Evolutionary conservation across 2,113 vertebrate species (phyloP).

Genomic region (Nymphicus hollandicus): DNA sequence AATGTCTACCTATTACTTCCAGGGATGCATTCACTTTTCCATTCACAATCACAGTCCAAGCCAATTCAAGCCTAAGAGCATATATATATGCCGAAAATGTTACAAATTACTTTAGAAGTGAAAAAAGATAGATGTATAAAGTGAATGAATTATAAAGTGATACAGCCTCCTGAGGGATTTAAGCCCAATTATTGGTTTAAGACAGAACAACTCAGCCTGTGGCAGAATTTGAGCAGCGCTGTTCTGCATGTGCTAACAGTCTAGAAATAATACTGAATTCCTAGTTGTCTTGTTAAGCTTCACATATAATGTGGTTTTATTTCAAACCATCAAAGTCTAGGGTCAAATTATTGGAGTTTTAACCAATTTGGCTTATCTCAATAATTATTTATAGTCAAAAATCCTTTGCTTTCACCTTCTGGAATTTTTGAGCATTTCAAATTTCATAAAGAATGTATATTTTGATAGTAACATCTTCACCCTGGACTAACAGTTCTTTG

Average conservation of each 20-base stretch:
- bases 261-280: not conserved
- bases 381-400: not conserved
- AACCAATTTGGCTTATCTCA: not conserved
- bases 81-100: not conserved
- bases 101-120: not conserved
- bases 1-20: not conserved
- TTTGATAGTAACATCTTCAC: not conserved
- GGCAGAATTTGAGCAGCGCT: not conserved
- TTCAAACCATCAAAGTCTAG: not conserved
- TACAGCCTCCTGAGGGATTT: not conserved
- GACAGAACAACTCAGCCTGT: not conserved
- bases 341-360: not conserved
- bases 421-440: not conserved
- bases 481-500: not conserved
- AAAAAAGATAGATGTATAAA: not conserved
- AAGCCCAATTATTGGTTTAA: not conserved
- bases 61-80: not conserved
- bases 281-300: not conserved
- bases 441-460: not conserved
- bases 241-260: not conserved
- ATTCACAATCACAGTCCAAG: not conserved
- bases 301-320: fast-evolving
- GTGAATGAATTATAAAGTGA: not conserved
- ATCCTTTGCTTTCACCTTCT: not conserved
- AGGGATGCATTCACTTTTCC: not conserved